These are phyloP conservation scores for Acanthurus tractus DNA, from an alignment of 2,797 vertebrate genomes.

Conservation along the genomic window DNA sequence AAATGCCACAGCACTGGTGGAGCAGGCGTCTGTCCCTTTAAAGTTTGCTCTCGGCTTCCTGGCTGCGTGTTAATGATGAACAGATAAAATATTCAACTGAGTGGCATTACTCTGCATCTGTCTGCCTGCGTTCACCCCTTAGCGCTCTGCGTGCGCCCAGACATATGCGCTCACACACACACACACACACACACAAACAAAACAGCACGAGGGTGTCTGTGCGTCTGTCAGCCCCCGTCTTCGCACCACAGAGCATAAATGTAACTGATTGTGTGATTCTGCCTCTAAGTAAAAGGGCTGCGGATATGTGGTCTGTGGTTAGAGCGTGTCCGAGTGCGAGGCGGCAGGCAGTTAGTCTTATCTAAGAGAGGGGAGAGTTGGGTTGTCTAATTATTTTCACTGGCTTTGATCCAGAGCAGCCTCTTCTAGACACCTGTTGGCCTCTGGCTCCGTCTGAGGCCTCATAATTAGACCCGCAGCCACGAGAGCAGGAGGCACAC, in stretches of 20 bases:
- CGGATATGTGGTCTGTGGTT: slow-evolving; percentile 42
- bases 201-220: slow-evolving; percentile 1
- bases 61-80: slow-evolving; percentile 82
- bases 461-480: slow-evolving; percentile 78
- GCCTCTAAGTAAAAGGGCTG: slow-evolving; percentile 43
- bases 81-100: slow-evolving; percentile 81
- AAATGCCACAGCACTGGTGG: slow-evolving; percentile 69
- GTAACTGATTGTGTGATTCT: slow-evolving; percentile 41
- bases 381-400: slow-evolving; percentile 82
- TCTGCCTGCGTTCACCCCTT: slow-evolving; percentile 34
- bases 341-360: slow-evolving; percentile 65
- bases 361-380: slow-evolving; percentile 53
- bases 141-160: slow-evolving; percentile 4
- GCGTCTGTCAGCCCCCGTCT: slow-evolving; percentile 10
- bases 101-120: slow-evolving; percentile 61
- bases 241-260: slow-evolving; percentile 19
- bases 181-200: slow-evolving; percentile 13
- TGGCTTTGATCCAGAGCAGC: slow-evolving; percentile 85
- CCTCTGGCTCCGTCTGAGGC: slow-evolving; percentile 72
- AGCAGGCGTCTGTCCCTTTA: slow-evolving; percentile 66
- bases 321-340: slow-evolving; percentile 54
- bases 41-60: slow-evolving; percentile 72
- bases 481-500: slow-evolving; percentile 42
- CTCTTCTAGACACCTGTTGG: slow-evolving; percentile 83
- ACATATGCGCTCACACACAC: slow-evolving; percentile 26